phyloP scores from a whole-genome alignment of 2,888 invertebrate species.

The Eudiplozoon nipponicum region DNA sequence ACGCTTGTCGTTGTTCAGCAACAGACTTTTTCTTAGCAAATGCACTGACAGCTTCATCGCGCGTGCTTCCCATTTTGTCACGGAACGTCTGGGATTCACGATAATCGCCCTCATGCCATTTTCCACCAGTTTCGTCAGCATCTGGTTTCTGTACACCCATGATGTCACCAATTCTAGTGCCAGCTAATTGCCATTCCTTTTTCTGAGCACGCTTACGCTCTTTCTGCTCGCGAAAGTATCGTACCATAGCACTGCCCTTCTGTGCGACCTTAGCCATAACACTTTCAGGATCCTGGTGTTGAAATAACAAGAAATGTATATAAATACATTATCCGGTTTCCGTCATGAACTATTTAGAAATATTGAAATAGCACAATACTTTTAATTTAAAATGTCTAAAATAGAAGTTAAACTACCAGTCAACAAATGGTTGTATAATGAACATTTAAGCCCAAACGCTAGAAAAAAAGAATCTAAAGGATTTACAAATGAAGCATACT shows the following conservation, averaged over 20 bases:
- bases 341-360: no score
- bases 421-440: no score
- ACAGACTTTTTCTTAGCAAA: conserved; percentile 50
- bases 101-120: conserved; percentile 42
- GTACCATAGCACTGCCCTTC: conserved; percentile 53
- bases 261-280: conserved; percentile 82
- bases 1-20: conserved; percentile 49
- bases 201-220: conserved; percentile 80
- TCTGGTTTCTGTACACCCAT: conserved; percentile 53
- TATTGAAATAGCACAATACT: neutral
- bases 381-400: neutral
- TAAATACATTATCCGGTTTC: no score
- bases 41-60: conserved; percentile 38
- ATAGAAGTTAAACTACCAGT: neutral
- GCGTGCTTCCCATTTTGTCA: conserved; percentile 41
- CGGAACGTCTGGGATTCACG: conserved; percentile 80
- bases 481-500: no score
- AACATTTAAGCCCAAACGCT: neutral
- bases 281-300: conserved; percentile 57
- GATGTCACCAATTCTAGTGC: conserved; percentile 70
- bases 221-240: conserved; percentile 65
- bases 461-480: conserved; percentile 6
- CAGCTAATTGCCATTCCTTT: conserved; percentile 91
- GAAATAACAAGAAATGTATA: no score
- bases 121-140: conserved; percentile 31